These are phyloP conservation scores for Ursus arctos DNA, from an alignment of 2,113 vertebrate species.

Conservation along the genomic window DNA sequence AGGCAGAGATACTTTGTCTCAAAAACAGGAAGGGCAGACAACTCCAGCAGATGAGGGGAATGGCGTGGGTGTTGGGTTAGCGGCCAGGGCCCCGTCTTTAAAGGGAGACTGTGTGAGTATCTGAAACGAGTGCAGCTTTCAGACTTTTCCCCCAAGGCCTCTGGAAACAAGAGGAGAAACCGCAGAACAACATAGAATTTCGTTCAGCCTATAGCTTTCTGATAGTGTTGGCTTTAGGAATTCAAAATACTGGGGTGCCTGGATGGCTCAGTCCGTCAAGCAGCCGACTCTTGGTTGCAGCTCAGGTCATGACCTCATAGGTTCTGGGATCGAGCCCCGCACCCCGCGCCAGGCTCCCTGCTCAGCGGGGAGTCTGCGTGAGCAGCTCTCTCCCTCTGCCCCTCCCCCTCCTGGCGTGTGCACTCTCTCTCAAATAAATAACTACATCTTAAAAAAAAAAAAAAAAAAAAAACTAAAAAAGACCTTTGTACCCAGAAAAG, in stretches of 20 bases:
- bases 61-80: rapidly evolving
- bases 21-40: not conserved
- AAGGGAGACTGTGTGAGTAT: not conserved
- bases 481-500: not conserved
- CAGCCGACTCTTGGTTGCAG: no score
- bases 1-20: not conserved
- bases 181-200: not conserved
- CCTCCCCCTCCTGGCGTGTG: no score
- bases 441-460: no score
- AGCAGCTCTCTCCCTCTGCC: no score
- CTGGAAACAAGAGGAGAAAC: not conserved
- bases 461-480: not conserved
- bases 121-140: not conserved
- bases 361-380: no score
- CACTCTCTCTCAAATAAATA: no score
- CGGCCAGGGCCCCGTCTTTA: not conserved
- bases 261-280: no score
- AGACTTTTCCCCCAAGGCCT: not conserved
- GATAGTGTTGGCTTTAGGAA: not conserved
- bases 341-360: no score
- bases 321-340: no score
- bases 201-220: slow-evolving; percentile 26
- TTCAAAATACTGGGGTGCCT: not conserved
- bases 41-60: not conserved
- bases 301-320: no score